Conservation (phyloP, 1,140 invertebrate genomes). For the Scaptomyza hsui region DNA sequence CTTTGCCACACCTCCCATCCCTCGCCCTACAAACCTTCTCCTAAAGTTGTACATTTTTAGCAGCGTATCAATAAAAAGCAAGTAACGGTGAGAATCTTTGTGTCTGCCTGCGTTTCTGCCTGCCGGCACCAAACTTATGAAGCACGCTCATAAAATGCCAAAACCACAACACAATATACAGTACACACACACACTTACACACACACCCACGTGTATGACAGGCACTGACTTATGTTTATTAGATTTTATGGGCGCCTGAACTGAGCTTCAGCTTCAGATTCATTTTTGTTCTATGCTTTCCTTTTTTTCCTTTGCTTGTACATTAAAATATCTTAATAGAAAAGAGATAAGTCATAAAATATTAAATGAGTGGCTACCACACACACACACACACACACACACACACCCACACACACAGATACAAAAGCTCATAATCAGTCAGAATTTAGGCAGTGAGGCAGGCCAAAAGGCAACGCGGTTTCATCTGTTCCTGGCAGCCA, state of each 20-base stretch:
- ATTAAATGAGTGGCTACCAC: conserved; percentile 66
- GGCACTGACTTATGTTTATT: conserved; percentile 73
- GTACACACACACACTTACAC: conserved; percentile 10
- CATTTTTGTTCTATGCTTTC: conserved; percentile 42
- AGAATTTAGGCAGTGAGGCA: not conserved
- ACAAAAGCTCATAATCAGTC: conserved; percentile 55
- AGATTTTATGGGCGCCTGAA: conserved; percentile 59
- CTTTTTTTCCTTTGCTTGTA: conserved; percentile 22
- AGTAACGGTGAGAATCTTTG: conserved; percentile 19
- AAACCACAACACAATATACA: conserved; percentile 46
- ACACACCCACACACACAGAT: not conserved
- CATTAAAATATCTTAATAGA: conserved; percentile 79
- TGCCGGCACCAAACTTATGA: conserved; percentile 20
- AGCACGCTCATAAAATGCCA: conserved; percentile 49
- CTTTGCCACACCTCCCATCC: not conserved
- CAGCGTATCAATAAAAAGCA: conserved; percentile 65
- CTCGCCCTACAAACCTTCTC: conserved; percentile 1
- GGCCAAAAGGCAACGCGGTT: conserved; percentile 43
- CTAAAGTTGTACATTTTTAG: conserved; percentile 41
- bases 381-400: conserved; percentile 22
- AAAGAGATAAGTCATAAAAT: conserved; percentile 81
- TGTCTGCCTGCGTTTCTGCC: not conserved
- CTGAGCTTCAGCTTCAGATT: conserved; percentile 26
- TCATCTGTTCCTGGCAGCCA: conserved; percentile 44
- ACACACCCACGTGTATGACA: conserved; percentile 20